Base-by-base conservation (phyloP, 2,888 invertebrate species). In the Dryobota labecula region DNA sequence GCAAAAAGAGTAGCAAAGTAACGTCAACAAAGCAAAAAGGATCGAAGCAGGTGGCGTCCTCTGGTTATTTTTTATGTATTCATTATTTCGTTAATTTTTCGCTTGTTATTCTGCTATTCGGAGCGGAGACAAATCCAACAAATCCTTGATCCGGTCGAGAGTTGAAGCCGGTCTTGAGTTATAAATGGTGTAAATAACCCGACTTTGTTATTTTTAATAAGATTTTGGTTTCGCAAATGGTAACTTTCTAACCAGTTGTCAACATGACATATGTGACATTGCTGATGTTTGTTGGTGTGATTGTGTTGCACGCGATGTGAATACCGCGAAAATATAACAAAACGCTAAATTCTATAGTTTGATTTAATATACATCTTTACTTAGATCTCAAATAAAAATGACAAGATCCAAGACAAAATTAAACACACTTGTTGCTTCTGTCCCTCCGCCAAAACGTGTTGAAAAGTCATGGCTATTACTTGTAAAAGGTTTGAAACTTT, bases 381-480 rank as follows among this genome's bases (percentile, higher is more conserved):
- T 4, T 30, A 13, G 0, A 45, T 33, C 30, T 51, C 3, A 51
- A 56, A 30, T 85, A 41, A 93, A 86, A 87, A 97, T 97, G 97
- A 95, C 92, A 15, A 90, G 97, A 96, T 90, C 96, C 91, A 86
- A 97, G 95, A 94, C 95, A 93, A 89, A 96, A 96, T 66, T 96
- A 93, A 77, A 95, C 93, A 89, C 96, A 94, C 86, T 96, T 92
- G 88, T 93, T 94, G 82, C 96, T 95, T 70, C 92, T 90, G 62
- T 69, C 13, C 47, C 84, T 33, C 69, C 94, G 43, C 93, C 94
- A 58, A 96, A 96, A 89, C 96, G 97, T 70, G 95, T 97, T 56
- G 96, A 97, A 85, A 97, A 97, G 90, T 97, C 97, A 18, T 97
- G 97, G 97, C 94, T 97, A 86, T 96, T 97, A 87, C 92, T 97